phyloP scores from a whole-genome alignment of 2,888 invertebrate genomes.

The Lasioglossum malachurum region DNA sequence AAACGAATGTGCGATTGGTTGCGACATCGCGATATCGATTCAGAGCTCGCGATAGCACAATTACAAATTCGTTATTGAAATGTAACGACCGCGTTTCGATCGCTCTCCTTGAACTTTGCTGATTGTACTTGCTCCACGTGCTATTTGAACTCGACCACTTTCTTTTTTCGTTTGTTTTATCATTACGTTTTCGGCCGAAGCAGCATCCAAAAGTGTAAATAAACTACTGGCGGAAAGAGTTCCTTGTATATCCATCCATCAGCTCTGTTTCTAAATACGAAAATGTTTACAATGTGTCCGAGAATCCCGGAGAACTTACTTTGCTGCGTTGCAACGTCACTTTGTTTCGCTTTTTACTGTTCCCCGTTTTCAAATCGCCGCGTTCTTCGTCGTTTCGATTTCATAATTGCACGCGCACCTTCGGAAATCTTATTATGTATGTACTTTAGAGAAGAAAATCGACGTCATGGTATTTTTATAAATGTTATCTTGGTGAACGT shows the following conservation, averaged over 20 bases:
- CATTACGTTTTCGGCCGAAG: constrained; percentile 24
- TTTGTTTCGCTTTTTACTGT: not conserved
- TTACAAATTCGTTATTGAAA: constrained; percentile 47
- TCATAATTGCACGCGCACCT: not conserved
- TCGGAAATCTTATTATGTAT: not conserved
- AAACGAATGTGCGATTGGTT: not conserved
- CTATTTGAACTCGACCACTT: constrained; percentile 37
- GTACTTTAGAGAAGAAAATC: not conserved
- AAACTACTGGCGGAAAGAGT: constrained; percentile 24
- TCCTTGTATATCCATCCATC: constrained; percentile 8
- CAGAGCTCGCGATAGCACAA: not conserved
- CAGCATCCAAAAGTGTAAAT: constrained; percentile 28
- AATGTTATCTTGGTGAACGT: not conserved
- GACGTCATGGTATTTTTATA: not conserved
- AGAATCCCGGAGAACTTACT: not conserved
- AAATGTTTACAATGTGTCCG: not conserved
- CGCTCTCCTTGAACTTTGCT: constrained; percentile 47
- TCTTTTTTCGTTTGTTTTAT: constrained; percentile 50
- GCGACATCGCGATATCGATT: constrained; percentile 2
- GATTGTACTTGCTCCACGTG: constrained; percentile 48
- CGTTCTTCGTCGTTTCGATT: not conserved
- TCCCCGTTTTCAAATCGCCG: not conserved
- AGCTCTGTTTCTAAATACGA: constrained; percentile 14
- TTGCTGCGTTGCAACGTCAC: not conserved
- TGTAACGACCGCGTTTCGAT: constrained; percentile 34